phyloP scores from a whole-genome alignment of 2,113 vertebrate species.

The Furnarius figulus region DNA sequence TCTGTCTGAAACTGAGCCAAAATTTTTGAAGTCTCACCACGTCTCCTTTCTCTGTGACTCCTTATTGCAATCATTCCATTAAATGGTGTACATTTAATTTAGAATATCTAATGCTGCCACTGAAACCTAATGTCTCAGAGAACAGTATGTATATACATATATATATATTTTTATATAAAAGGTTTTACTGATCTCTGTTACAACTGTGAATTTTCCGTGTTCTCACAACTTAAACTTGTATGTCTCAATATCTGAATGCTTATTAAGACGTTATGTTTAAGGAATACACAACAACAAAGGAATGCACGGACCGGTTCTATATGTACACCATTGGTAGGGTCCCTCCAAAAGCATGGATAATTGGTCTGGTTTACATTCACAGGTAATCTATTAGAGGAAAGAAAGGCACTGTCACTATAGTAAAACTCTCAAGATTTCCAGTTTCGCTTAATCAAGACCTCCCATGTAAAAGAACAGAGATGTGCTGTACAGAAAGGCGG shows the following conservation, averaged over 20 bases:
- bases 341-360: not conserved
- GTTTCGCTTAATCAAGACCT: not conserved
- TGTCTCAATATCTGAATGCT: not conserved
- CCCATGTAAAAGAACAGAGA: not conserved
- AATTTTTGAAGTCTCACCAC: not conserved
- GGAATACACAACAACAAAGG: not conserved
- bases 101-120: not conserved
- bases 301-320: not conserved
- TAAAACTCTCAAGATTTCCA: not conserved
- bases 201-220: not conserved
- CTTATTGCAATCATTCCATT: not conserved
- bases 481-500: not conserved
- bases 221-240: not conserved
- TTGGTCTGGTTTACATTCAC: not conserved
- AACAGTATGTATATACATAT: not conserved
- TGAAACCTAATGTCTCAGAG: not conserved
- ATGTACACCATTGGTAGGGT: not conserved
- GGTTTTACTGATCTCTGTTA: not conserved
- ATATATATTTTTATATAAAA: not conserved
- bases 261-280: not conserved
- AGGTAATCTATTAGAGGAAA: not conserved
- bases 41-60: not conserved
- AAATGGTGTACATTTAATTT: not conserved
- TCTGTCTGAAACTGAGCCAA: not conserved
- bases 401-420: not conserved